phyloP scores from a whole-genome alignment of 1,140 invertebrate genomes.

The Tetramorium alpestre region DNA sequence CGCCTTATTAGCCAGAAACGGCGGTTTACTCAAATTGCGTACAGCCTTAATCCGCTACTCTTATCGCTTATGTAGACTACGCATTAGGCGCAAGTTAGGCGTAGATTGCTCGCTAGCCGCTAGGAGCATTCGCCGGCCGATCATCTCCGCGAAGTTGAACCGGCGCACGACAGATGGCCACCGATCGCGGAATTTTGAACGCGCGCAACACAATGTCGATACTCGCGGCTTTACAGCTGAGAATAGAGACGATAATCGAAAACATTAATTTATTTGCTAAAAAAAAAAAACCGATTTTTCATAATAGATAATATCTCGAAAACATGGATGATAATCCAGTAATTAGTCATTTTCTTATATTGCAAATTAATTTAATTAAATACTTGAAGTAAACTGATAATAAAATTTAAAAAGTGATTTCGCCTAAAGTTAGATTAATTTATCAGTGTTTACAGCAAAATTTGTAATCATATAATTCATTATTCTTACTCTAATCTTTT shows the following conservation, averaged over 20 bases:
- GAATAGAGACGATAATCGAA: neutral
- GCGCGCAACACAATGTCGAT: neutral
- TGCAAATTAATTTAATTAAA: neutral
- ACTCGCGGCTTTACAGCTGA: neutral
- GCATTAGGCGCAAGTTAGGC: too few relatives aligned
- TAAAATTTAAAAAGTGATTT: neutral
- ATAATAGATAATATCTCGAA: too few relatives aligned
- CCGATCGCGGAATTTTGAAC: neutral
- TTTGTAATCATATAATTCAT: neutral
- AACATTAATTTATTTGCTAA: conserved; percentile 1
- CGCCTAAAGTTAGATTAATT: neutral
- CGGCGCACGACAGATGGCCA: conserved; percentile 56
- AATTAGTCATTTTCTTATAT: neutral
- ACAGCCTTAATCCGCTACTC: too few relatives aligned
- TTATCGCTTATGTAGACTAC: too few relatives aligned
- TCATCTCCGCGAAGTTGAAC: neutral
- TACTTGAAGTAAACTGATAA: too few relatives aligned
- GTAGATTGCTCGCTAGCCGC: neutral
- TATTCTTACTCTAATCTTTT: neutral
- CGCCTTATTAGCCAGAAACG: too few relatives aligned
- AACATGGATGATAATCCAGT: neutral
- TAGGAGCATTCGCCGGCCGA: neutral
- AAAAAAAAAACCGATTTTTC: neutral
- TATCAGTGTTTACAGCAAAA: neutral
- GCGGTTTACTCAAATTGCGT: too few relatives aligned